phyloP scores from a whole-genome alignment of 2,888 invertebrate species.

The Crepidodera aurea region DNA sequence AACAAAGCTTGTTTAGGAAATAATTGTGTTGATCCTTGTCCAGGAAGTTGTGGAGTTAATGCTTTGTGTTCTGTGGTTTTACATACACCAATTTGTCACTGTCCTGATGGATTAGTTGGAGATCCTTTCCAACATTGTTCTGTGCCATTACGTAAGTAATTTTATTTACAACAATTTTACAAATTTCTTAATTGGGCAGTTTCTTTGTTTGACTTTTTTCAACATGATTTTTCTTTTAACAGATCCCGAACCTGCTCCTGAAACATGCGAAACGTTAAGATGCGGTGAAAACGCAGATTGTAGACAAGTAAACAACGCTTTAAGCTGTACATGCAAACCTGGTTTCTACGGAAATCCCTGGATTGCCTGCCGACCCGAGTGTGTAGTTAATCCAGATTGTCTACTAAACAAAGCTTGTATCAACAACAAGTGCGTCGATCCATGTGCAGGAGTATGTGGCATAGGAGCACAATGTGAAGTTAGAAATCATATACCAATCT shows the following conservation, averaged over 20 bases:
- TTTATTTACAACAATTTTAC: no score
- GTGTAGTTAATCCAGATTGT: slow-evolving; percentile 84
- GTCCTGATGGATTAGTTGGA: slow-evolving; percentile 79
- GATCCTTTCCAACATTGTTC: slow-evolving; percentile 66
- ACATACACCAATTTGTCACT: slow-evolving; percentile 83
- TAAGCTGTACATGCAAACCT: slow-evolving; percentile 75
- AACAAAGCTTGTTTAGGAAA: slow-evolving; percentile 83
- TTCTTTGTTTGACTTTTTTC: no score
- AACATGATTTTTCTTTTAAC: slow-evolving; percentile 30
- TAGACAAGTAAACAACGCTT: slow-evolving; percentile 69
- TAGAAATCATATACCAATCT: slow-evolving; percentile 79
- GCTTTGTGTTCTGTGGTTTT: slow-evolving; percentile 83
- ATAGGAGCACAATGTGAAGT: slow-evolving; percentile 76
- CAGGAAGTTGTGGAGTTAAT: slow-evolving; percentile 81
- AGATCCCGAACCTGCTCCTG: slow-evolving; percentile 57
- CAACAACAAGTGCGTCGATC: slow-evolving; percentile 80
- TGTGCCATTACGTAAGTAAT: slow-evolving; percentile 47
- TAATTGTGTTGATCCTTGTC: slow-evolving; percentile 86
- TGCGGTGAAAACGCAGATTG: slow-evolving; percentile 81
- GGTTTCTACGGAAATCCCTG: slow-evolving; percentile 84
- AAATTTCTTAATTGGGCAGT: no score
- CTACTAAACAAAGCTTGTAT: slow-evolving; percentile 74
- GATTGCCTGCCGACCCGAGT: slow-evolving; percentile 79
- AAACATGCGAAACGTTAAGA: slow-evolving; percentile 73
- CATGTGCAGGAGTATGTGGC: slow-evolving; percentile 80